phyloP scores from a whole-genome alignment of 2,797 vertebrate genomes.

The Lutjanus campechanus region DNA sequence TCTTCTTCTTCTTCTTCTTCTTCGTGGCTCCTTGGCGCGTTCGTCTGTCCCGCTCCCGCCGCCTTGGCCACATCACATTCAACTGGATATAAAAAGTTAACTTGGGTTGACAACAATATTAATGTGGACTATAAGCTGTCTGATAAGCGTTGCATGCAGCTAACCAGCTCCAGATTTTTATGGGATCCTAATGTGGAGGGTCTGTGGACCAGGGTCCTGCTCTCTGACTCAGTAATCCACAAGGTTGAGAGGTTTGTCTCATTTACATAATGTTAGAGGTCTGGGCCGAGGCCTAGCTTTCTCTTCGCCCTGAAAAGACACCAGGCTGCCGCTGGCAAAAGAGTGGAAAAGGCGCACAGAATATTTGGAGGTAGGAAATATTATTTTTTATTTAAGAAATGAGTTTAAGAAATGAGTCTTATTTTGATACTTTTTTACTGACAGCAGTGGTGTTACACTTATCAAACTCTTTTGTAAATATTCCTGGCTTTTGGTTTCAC shows the following conservation, averaged over 20 bases:
- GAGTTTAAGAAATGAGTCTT: not conserved
- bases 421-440: not conserved
- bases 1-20: not conserved
- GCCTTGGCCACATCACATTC: slow-evolving; percentile 28
- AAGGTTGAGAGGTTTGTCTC: slow-evolving; percentile 89
- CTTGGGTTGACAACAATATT: slow-evolving; percentile 31
- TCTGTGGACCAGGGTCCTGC: slow-evolving; percentile 87
- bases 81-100: slow-evolving; percentile 54
- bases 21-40: slow-evolving; percentile 37
- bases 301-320: slow-evolving; percentile 69
- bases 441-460: not conserved
- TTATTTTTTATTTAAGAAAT: not conserved
- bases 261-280: slow-evolving; percentile 89
- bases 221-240: slow-evolving; percentile 90
- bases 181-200: slow-evolving; percentile 83
- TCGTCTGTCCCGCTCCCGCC: slow-evolving; percentile 24
- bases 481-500: not conserved
- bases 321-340: slow-evolving; percentile 46
- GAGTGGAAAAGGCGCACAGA: slow-evolving; percentile 49
- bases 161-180: slow-evolving; percentile 79
- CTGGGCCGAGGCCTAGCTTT: slow-evolving; percentile 83
- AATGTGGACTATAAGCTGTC: slow-evolving; percentile 58
- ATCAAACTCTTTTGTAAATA: not conserved
- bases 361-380: slow-evolving; percentile 39
- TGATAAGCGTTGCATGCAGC: slow-evolving; percentile 56